Evolutionary conservation across 2,113 vertebrate species (phyloP).

Genomic region (Salminus brasiliensis): DNA sequence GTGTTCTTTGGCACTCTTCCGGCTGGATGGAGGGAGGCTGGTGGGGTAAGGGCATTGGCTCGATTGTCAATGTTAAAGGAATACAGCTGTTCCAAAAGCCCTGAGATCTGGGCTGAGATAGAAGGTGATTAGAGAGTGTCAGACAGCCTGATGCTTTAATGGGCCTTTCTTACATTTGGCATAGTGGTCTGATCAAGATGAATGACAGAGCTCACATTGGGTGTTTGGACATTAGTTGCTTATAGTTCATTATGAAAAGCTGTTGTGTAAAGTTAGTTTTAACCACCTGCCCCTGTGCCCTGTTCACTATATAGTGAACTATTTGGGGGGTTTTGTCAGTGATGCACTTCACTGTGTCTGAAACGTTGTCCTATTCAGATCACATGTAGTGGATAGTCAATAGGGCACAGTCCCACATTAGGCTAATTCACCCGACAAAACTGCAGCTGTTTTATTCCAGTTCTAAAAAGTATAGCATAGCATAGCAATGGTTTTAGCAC

Average conservation of each 20-base stretch:
- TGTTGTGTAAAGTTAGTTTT: not conserved
- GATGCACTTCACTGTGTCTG: too few species aligned
- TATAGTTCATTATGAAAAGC: conserved; percentile 16
- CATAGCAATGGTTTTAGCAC: too few species aligned
- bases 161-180: conserved; percentile 33
- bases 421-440: too few species aligned
- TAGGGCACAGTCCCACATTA: too few species aligned
- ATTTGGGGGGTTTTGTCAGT: too few species aligned
- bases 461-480: too few species aligned
- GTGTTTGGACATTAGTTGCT: conserved; percentile 18
- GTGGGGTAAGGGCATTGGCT: not conserved
- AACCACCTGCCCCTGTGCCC: not conserved
- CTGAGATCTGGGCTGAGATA: conserved; percentile 33
- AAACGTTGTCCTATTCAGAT: too few species aligned
- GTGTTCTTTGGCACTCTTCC: conserved; percentile 27
- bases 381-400: too few species aligned
- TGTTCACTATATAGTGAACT: too few species aligned
- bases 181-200: conserved; percentile 29
- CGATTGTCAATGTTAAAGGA: conserved; percentile 9
- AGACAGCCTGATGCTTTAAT: conserved; percentile 11
- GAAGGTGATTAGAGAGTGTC: conserved; percentile 5
- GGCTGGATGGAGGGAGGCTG: conserved; percentile 9
- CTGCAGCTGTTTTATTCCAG: too few species aligned
- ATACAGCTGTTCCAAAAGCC: conserved; percentile 36
- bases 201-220: conserved; percentile 27